Evolutionary conservation across 2,113 vertebrate species (phyloP), one percentile per base, ranked within the genome.

Genomic region (Ranitomeya variabilis): DNA sequence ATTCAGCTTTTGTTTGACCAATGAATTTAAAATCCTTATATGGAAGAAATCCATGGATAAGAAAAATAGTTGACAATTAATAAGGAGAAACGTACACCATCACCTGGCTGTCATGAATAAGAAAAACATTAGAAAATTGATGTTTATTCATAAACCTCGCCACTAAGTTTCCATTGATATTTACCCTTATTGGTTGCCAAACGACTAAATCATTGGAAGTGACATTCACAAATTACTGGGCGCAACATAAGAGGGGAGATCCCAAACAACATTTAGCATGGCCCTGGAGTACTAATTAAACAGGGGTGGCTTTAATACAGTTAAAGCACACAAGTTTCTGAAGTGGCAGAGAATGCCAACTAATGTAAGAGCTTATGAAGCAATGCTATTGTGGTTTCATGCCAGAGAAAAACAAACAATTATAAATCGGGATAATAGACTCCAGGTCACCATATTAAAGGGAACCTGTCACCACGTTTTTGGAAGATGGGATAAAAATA

Each of bases 1-100:
- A 76, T 51, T 76, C 37, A 74, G 71, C 45, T 26, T 74, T 74
- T 45, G 14, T 52, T 52, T 76, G 73, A 76, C 73, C 73, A 76
- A 21, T 76, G 45, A 52, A 19, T 52, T 74, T 45, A 45, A 45
- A 76, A 76, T 21, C 73, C 73, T 76, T 76, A 76, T 76, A 76
- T 19, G 73, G 73, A 76, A 76, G 18, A 76, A 76, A 76, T 21
- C 37, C 2, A 52, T 11, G 45, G 18, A 76, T 51, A 52, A 52
- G 45, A 76, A 10, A 76, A 76, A 76, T 52, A 18, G 4, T 19
- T 15, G 12, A 12, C 16, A 19, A 66, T 66, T n/a, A n/a, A 66
- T n/a, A 2, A 15, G 18, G 31, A 18, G 7, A 74, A 45, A 74
- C 16, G 45, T 45, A 76, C 73, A 76, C 19, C 2, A 52, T 45